Evolutionary conservation across 2,797 vertebrate genomes (phyloP), one percentile per base, ranked within the genome.

Genomic region (Sphenodon punctatus): DNA sequence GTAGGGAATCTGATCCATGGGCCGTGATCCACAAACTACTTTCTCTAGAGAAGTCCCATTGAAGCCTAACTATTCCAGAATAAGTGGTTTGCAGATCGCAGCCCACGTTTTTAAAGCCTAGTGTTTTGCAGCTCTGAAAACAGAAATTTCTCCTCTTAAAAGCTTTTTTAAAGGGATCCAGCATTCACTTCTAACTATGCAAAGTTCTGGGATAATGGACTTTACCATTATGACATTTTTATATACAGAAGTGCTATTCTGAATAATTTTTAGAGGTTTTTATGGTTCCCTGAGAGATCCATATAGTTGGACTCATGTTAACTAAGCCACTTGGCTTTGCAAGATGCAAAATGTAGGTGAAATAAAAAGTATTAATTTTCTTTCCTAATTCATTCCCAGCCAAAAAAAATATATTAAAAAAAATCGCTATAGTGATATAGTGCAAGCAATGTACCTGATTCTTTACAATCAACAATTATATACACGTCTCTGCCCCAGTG

Each of bases 311-410:
- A 55, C 20, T 68, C 1, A 0, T 1, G 7, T 3, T 59, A 3
- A 1, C n/a, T 67, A 69, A 56, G 19, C 30, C 3, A 23, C 43
- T 3, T 46, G 39, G 6, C 27, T 25, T 38, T 65, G 5, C 12
- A 84, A 22, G 3, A 4, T 34, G 55, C 80, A 85, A 72, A 63
- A 32, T 12, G 79, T 30, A 39, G 42, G 16, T 43, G 16, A 46
- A 56, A 63, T 42, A 4, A 68, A 63, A 67, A 16, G 5, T 3
- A 30, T 19, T 34, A 8, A 88, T 72, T 88, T 56, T 66, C 65
- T 67, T 78, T 89, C 72, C 43, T 70, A n/a, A n/a, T n/a, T n/a
- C n/a, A n/a, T n/a, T n/a, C n/a, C n/a, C n/a, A n/a, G n/a, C n/a
- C n/a, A n/a, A n/a, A n/a, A n/a, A n/a, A n/a, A n/a, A n/a, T n/a